Evolutionary conservation across 2,888 invertebrate species (phyloP).

Genomic region (Brenthis hecate): DNA sequence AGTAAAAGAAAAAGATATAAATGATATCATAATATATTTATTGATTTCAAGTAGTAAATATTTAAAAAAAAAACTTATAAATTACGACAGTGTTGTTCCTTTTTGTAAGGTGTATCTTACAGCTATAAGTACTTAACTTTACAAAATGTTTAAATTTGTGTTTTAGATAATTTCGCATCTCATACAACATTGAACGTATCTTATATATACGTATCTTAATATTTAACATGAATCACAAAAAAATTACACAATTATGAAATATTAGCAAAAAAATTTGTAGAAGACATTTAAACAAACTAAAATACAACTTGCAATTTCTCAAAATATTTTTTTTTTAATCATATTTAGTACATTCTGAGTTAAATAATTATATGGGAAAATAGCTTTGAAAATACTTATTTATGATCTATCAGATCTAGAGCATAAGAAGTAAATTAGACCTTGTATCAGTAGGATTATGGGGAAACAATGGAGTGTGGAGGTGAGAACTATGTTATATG

Average conservation of each 20-base stretch:
- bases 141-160: constrained; percentile 20
- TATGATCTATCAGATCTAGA: not conserved
- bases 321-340: not conserved
- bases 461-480: too few species aligned
- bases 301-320: not conserved
- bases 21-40: constrained; percentile 10
- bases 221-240: not conserved
- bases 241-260: too few species aligned
- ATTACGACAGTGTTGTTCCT: constrained; percentile 29
- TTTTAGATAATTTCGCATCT: not conserved
- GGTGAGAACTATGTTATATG: too few species aligned
- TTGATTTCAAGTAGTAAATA: constrained; percentile 34
- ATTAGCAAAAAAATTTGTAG: too few species aligned
- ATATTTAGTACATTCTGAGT: too few species aligned
- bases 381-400: not conserved
- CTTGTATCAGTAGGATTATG: constrained; percentile 3
- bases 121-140: constrained; percentile 1
- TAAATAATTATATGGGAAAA: not conserved
- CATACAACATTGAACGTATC: not conserved
- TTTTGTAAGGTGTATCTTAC: constrained; percentile 11
- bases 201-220: not conserved
- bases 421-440: not conserved
- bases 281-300: too few species aligned
- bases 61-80: constrained; percentile 30
- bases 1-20: not conserved